These are phyloP conservation scores for Norana najaformis DNA, from an alignment of 2,888 invertebrate genomes.

Conservation along the genomic window DNA sequence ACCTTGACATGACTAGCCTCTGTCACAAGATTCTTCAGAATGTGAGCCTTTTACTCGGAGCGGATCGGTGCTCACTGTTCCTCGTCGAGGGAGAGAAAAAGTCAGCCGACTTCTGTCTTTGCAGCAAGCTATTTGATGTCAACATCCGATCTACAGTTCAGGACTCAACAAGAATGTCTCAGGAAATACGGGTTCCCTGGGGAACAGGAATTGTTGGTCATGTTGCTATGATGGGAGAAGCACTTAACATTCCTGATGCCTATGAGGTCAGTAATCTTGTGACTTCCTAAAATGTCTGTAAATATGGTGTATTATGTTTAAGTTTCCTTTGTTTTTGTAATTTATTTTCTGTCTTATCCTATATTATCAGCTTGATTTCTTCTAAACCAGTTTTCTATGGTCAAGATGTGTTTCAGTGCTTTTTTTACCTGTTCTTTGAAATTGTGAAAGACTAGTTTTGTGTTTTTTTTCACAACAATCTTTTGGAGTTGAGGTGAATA, in stretches of 20 bases:
- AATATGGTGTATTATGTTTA: neutral
- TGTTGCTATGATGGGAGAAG: slow-evolving; percentile 57
- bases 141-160: slow-evolving; percentile 69
- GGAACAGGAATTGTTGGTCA: slow-evolving; percentile 59
- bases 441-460: neutral
- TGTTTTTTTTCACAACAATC: neutral
- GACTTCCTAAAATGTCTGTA: neutral
- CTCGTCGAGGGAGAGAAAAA: slow-evolving; percentile 62
- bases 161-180: slow-evolving; percentile 83
- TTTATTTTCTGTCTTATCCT: neutral
- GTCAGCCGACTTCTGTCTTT: slow-evolving; percentile 68
- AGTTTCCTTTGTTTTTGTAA: neutral
- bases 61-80: slow-evolving; percentile 61
- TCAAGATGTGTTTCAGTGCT: neutral
- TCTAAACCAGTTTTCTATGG: too few species aligned
- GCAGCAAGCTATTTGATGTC: slow-evolving; percentile 61
- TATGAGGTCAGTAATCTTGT: slow-evolving; percentile 53
- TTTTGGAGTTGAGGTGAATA: neutral
- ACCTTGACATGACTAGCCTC: slow-evolving; percentile 59
- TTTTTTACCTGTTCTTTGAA: neutral
- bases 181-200: slow-evolving; percentile 72
- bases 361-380: neutral
- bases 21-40: slow-evolving; percentile 62
- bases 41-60: slow-evolving; percentile 58
- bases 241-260: slow-evolving; percentile 59